phyloP scores from a whole-genome alignment of 2,797 vertebrate genomes.

The Trachurus trachurus region DNA sequence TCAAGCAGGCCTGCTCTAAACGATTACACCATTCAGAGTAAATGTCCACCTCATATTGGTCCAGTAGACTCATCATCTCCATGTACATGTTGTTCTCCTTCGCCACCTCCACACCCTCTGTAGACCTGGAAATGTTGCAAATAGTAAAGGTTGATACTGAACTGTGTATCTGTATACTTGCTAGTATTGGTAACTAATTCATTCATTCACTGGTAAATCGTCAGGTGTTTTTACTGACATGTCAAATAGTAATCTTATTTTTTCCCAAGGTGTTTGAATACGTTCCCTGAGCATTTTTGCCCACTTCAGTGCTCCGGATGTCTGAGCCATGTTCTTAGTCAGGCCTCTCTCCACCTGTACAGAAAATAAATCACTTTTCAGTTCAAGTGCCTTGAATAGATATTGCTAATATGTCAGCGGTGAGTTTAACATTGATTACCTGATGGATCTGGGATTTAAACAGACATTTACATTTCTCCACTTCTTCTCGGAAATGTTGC shows the following conservation, averaged over 20 bases:
- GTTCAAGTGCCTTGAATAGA: background rate
- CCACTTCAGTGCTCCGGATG: slow-evolving; percentile 87
- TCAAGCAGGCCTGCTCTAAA: slow-evolving; percentile 84
- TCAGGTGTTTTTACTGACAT: slow-evolving; percentile 77
- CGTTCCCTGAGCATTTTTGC: slow-evolving; percentile 85
- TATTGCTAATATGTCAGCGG: background rate
- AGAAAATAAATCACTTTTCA: slow-evolving; percentile 6
- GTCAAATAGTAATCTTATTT: slow-evolving; percentile 78
- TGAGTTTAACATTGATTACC: slow-evolving; percentile 68
- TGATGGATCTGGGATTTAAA: slow-evolving; percentile 82
- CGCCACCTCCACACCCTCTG: slow-evolving; percentile 73
- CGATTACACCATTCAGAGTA: slow-evolving; percentile 85
- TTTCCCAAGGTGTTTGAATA: slow-evolving; percentile 86
- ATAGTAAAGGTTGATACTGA: background rate
- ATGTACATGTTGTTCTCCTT: slow-evolving; percentile 81
- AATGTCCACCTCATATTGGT: slow-evolving; percentile 82
- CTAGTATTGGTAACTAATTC: background rate
- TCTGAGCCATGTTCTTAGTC: slow-evolving; percentile 86
- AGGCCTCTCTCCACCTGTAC: slow-evolving; percentile 72
- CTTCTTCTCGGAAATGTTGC: slow-evolving; percentile 84
- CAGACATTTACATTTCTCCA: slow-evolving; percentile 85
- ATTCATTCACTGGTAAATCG: background rate
- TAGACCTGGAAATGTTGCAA: slow-evolving; percentile 64
- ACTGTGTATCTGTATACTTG: background rate
- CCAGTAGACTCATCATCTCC: slow-evolving; percentile 85